Evolutionary conservation across 1,140 invertebrate genomes (phyloP), one percentile per base, ranked within the genome.

Genomic region (Dryas iulia): DNA sequence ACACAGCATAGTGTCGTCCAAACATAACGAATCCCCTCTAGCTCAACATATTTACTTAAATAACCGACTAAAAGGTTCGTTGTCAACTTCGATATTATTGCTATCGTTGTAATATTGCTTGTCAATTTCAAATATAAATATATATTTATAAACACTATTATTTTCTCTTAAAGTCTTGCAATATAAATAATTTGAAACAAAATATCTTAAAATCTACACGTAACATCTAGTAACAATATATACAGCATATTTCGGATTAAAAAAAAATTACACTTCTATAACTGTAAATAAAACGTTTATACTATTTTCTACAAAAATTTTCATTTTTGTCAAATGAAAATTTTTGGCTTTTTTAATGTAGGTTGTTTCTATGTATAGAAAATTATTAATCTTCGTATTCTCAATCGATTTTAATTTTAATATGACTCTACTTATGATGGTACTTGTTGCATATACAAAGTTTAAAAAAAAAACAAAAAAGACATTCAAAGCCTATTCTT

Each of bases 51-150:
- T 62, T 26, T 6, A 47, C 35, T 53, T 62, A 52, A 62, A 62
- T 56, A 61, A 65, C 58, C 63, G 66, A 73, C 73, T 69, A 79
- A 78, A 77, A 77, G 60, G 76, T 84, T 87, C 84, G 84, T 84
- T 87, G 84, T 87, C 59, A 65, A 75, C 66, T 87, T 79, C 79
- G 77, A 81, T 84, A 74, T 78, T 76, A 79, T 83, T 78, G 69
- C 77, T 78, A 76, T 83, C 81, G 78, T 87, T 84, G 75, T 77
- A 59, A 68, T 78, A 75, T 76, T 79, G 71, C 73, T 76, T 73
- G 59, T 56, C 53, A 62, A 21, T 21, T 62, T 53, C 7, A 47
- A 47, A 30, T 53, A 30, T 62, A 62, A 62, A 28, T 53, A 62
- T 62, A 61, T 18, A 18, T 24, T 30, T 62, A 21, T 52, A 30